Base-by-base conservation (phyloP, 2,113 vertebrate genomes). In the Mustela lutreola region DNA sequence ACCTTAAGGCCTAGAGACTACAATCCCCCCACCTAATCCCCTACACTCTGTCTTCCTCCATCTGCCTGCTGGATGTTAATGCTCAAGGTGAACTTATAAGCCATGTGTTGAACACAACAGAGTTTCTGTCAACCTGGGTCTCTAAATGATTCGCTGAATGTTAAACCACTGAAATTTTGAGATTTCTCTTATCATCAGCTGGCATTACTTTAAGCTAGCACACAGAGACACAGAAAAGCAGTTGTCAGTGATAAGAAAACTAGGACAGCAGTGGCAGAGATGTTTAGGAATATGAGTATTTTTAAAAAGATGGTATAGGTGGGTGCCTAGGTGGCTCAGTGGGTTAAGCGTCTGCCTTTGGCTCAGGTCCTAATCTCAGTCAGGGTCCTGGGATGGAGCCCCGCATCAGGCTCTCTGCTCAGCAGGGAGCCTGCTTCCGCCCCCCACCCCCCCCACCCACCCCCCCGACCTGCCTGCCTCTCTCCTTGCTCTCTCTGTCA, bases 231-330 rank as follows among this genome's bases (percentile, higher is more conserved):
- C n/a, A 96, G n/a, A 89, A 26, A 80, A 91, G 33, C 12, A 58
- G 39, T 31, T 94, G 58, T 86, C 60, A 73, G 22, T 56, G 36
- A 65, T 81, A 65, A 93, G 31, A 86, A 73, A 97, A 96, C 3
- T 18, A 16, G 50, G n/a, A 87, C n/a, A 88, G 36, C 7, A 45
- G 26, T 81, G 36, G 80, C 58, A 84, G 56, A 94, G 39, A 92
- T 36, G 39, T 26, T 87, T 91, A 88, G 9, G 7, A 31, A 42
- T 86, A 73, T 86, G 4, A 67, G 15, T 58, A 83, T 45, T 85
- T 94, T 33, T 84, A 58, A 63, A 92, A 95, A 0, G 24, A 67
- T n/a, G 36, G 31, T 67, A 33, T 7, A 31, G 39, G n/a, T 8
- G 26, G 58, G 19, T 7, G 7, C 58, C 58, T 58, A 15, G 58